These are phyloP conservation scores for Pinna nobilis DNA, from an alignment of 1,140 invertebrate species.

Conservation along the genomic window DNA sequence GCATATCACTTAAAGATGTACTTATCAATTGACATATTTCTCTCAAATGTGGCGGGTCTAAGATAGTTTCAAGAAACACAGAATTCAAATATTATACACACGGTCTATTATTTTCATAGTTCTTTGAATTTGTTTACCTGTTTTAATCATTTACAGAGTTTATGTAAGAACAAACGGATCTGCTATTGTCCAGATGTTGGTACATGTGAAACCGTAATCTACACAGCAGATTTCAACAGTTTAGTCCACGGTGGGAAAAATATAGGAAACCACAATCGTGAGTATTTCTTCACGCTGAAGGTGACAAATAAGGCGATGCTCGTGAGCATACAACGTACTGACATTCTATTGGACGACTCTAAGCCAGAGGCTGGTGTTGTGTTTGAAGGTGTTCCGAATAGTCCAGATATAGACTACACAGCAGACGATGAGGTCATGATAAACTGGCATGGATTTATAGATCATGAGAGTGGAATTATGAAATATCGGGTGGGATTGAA, in stretches of 20 bases:
- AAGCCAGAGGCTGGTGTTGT: slow-evolving; percentile 43
- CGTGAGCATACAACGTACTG: slow-evolving; percentile 29
- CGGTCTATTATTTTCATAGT: no score
- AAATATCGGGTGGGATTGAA: slow-evolving; percentile 32
- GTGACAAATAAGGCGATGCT: slow-evolving; percentile 48
- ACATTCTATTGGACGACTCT: slow-evolving; percentile 52
- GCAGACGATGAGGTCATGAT: slow-evolving; percentile 25
- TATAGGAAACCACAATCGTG: slow-evolving; percentile 50
- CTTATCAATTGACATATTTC: no score
- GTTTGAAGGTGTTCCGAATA: slow-evolving; percentile 33
- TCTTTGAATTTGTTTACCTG: no score
- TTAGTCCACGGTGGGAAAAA: slow-evolving; percentile 36
- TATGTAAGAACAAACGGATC: not conserved
- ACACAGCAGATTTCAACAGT: slow-evolving; percentile 33
- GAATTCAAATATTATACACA: no score
- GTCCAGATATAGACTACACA: slow-evolving; percentile 49
- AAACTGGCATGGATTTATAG: slow-evolving; percentile 49
- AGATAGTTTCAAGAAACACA: no score
- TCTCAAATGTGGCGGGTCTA: no score
- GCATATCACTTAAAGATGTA: no score
- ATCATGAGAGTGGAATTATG: slow-evolving; percentile 52
- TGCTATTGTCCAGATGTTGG: slow-evolving; percentile 56
- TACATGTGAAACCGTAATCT: slow-evolving; percentile 35
- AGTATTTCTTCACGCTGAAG: slow-evolving; percentile 51
- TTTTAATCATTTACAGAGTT: not conserved